Conservation (phyloP, 2,797 vertebrate genomes). For the Taeniopygia guttata region DNA sequence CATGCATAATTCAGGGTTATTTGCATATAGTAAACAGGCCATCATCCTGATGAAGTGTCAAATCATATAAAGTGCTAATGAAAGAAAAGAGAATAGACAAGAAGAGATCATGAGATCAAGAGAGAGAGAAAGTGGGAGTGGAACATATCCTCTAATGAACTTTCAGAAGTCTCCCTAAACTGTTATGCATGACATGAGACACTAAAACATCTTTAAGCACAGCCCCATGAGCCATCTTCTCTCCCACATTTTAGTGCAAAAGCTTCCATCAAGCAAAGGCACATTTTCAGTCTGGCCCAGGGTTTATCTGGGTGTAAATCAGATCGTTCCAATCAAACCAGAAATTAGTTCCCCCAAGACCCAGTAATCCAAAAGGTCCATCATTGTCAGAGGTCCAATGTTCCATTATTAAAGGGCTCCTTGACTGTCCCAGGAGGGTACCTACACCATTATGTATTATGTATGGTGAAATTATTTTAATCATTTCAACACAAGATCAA, state of each 20-base stretch:
- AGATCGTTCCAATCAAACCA: background rate
- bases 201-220: background rate
- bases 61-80: slow-evolving; percentile 33
- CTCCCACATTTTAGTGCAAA: background rate
- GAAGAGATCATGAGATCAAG: background rate
- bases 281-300: background rate
- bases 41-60: slow-evolving; percentile 48
- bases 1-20: slow-evolving; percentile 61
- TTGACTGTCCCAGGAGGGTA: background rate
- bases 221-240: background rate
- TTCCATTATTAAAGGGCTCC: background rate
- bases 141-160: background rate
- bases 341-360: background rate
- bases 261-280: background rate
- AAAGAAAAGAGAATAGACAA: slow-evolving; percentile 31
- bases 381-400: background rate
- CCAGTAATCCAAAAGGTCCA: background rate
- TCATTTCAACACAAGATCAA: background rate
- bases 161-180: background rate
- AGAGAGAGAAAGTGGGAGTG: background rate
- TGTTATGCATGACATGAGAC: background rate
- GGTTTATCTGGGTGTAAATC: background rate
- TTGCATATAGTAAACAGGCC: slow-evolving; percentile 67
- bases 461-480: background rate
- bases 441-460: background rate